Evolutionary conservation across 2,113 vertebrate genomes (phyloP), one percentile per base, ranked within the genome.

Genomic region (Cyprinodon brontotheroides): DNA sequence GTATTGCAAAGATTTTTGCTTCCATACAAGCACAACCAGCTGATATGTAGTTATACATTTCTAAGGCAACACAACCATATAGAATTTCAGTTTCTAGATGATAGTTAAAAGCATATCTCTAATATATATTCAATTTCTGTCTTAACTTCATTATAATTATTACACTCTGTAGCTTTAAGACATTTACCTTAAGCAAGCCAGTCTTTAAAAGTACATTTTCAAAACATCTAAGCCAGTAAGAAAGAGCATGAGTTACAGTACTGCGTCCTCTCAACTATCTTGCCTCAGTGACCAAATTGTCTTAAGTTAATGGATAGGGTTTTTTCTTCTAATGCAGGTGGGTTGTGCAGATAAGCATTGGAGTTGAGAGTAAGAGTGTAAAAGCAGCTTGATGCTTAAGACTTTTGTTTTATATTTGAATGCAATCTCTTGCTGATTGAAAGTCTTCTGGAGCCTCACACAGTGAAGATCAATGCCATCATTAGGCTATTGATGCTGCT

Each of bases 281-380:
- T 50, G 48, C 78, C 74, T 81, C 60, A 22, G 12, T 70, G 60
- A 91, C 82, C 65, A 66, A 69, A 61, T 36, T 7, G 67, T 71
- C 81, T 80, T 65, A 29, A 59, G 76, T 74, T 86, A 86, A 82
- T 83, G 59, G 74, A 81, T 83, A 70, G 53, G 53, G 50, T 40
- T 13, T 40, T n/a, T 75, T 53, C 77, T 66, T 48, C 29, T 65
- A 59, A 79, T 71, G 61, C 61, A 53, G 59, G 71, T 74, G 64
- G 70, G 50, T 11, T 76, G 50, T 45, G 17, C 4, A 79, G 77
- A 78, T 78, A 68, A 69, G 81, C 45, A 48, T 57, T 70, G 40
- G 59, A 29, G 17, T 41, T n/a, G 59, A 61, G 47, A 50, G 47
- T 88, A 45, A 81, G 64, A 65, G 45, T 78, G 68, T 47, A 68